These are phyloP conservation scores for Brachionus calyciflorus DNA, from an alignment of 1,140 invertebrate genomes.

Conservation along the genomic window DNA sequence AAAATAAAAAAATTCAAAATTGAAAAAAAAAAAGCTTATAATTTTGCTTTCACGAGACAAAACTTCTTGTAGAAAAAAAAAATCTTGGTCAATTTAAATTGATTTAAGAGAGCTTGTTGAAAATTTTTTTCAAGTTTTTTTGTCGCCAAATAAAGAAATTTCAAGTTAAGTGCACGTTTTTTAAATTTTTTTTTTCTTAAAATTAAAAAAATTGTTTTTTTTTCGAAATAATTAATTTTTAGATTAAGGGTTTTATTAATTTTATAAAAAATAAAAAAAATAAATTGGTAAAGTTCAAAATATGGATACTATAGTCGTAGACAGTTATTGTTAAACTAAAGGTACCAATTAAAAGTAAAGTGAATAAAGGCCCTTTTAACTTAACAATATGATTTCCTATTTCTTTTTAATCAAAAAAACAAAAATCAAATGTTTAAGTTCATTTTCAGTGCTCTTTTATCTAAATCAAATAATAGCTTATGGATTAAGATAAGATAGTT, in stretches of 20 bases:
- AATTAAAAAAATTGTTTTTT: too few species aligned
- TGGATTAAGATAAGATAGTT: background rate
- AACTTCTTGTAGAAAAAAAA: background rate
- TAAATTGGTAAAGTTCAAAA: too few species aligned
- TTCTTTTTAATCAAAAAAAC: background rate
- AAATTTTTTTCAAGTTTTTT: too few species aligned
- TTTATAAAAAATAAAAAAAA: background rate
- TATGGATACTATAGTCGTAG: too few species aligned
- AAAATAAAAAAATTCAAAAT: background rate
- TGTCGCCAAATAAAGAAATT: too few species aligned
- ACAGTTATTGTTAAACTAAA: too few species aligned
- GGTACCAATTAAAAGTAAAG: too few species aligned
- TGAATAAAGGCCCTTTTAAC: background rate
- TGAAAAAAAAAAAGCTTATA: too few species aligned
- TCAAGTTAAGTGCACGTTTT: background rate
- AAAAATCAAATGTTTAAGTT: conserved; percentile 14
- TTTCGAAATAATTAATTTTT: background rate
- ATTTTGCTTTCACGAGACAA: too few species aligned
- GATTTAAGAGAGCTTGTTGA: too few species aligned
- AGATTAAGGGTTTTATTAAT: conserved; percentile 2
- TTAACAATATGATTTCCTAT: background rate
- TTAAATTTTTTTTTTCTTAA: background rate
- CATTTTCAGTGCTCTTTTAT: conserved; percentile 1
- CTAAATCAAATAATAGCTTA: conserved; percentile 26
- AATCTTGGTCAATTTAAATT: conserved; percentile 9